Evolutionary conservation across 2,888 invertebrate genomes (phyloP).

Genomic region (Tromatobia lineatoria): DNA sequence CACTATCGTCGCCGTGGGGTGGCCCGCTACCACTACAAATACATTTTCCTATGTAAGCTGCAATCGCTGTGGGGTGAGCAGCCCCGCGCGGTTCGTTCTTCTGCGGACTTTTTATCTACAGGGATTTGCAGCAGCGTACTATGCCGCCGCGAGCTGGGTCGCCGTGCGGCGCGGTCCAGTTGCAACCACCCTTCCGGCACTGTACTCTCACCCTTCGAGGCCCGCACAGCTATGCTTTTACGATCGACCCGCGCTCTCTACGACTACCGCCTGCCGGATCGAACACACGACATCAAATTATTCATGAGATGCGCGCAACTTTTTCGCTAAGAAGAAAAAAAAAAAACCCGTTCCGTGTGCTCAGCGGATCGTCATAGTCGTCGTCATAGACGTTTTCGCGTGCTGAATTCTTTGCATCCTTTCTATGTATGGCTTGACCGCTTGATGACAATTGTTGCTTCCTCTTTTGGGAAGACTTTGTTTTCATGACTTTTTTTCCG

Average conservation of each 20-base stretch:
- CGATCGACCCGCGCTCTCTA: constrained; percentile 66
- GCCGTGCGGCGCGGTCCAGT: constrained; percentile 77
- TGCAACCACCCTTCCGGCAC: constrained; percentile 80
- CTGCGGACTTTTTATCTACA: constrained; percentile 82
- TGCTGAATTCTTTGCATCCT: background rate
- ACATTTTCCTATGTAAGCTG: background rate
- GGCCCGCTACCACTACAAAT: constrained; percentile 55
- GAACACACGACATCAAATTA: constrained; percentile 74
- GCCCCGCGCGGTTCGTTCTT: constrained; percentile 22
- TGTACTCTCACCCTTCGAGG: constrained; percentile 24
- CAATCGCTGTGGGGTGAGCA: constrained; percentile 26
- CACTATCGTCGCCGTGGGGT: constrained; percentile 78
- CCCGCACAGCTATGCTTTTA: constrained; percentile 61
- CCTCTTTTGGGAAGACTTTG: too few species aligned
- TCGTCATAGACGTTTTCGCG: too few species aligned
- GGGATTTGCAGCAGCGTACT: constrained; percentile 79
- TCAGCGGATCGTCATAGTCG: background rate
- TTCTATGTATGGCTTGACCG: too few species aligned
- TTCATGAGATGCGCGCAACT: constrained; percentile 82
- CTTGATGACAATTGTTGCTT: too few species aligned
- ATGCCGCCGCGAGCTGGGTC: constrained; percentile 36
- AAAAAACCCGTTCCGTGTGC: background rate
- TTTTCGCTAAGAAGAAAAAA: constrained; percentile 54
- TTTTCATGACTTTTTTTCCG: too few species aligned
- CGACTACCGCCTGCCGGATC: constrained; percentile 61